Evolutionary conservation across 1,140 invertebrate species (phyloP), one percentile per base, ranked within the genome.

Genomic region (Drosophila simulans): DNA sequence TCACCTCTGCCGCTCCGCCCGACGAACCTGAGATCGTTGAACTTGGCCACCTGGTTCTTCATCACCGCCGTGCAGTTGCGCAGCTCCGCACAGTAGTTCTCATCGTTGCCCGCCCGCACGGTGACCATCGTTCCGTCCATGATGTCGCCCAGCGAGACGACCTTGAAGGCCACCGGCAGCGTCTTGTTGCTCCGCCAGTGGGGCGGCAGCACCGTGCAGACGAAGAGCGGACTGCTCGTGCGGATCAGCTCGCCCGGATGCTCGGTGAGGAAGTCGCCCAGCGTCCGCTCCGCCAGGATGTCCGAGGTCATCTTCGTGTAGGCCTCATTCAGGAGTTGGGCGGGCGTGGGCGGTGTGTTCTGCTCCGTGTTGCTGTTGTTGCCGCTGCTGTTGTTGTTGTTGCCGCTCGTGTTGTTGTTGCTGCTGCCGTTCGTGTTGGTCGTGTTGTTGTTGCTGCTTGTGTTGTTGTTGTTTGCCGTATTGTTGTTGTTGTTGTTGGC

Each of bases 111-210:
- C 4, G 98, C 98, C n/a, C 91, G 93, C 10, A 99, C 96, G 1
- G 97, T 98, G 51, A 99, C 98, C 90, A 98, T 94, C 13, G 98
- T 99, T 2, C 98, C 98, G 92, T 99, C 98, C 71, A 96, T 96
- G 4, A 99, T 95, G 75, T 98, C 97, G 8, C 97, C 97, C 17
- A 99, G 93, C 2, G 97, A 96, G 35, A 92, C 92, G n/a, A 98
- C 97, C 93, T 97, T 97, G 93, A 99, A 99, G 35, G 97, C 97
- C 56, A 97, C 96, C 12, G 98, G 98, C 15, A 99, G 93, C 0
- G 98, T 99, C 93, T 99, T 99, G 93, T 99, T 99, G n/a, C 97
- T 98, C 52, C 98, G 94, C 98, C 98, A 99, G 92, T 99, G 98
- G 1, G 95, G 95, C 43, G 98, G 98, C 56, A 99, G 93, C 27